Conservation (phyloP, 2,797 vertebrate genomes). For the Mormyrops attenuatus region DNA sequence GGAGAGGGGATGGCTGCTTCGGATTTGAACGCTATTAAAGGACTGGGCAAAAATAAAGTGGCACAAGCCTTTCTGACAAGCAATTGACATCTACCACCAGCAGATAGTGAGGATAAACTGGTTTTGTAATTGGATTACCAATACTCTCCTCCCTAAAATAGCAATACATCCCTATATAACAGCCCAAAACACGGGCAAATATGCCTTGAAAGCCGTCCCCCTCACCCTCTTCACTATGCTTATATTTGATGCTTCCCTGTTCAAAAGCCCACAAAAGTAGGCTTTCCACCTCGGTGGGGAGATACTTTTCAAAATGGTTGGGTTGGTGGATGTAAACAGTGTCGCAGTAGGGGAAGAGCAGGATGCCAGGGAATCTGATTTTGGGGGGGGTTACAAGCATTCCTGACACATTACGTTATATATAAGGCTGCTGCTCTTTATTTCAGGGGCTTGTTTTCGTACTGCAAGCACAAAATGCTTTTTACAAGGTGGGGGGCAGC, state of each 20-base stretch:
- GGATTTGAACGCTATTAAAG: constrained; percentile 48
- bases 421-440: background rate
- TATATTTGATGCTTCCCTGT: background rate
- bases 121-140: constrained; percentile 32
- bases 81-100: constrained; percentile 37
- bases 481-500: background rate
- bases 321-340: background rate
- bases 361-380: background rate
- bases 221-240: background rate
- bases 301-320: background rate
- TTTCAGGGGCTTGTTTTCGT: background rate
- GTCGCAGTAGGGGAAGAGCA: background rate
- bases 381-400: background rate
- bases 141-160: background rate
- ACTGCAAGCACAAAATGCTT: constrained; percentile 6
- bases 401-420: constrained; percentile 18
- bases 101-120: constrained; percentile 20
- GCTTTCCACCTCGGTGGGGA: background rate
- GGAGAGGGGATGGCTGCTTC: constrained; percentile 52
- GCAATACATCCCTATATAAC: constrained; percentile 5
- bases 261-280: background rate
- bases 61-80: constrained; percentile 34
- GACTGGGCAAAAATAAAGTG: constrained; percentile 28
- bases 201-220: background rate
- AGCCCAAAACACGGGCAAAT: background rate